Conservation (phyloP, 2,113 vertebrate genomes). For the Oreochromis tanganicae region DNA sequence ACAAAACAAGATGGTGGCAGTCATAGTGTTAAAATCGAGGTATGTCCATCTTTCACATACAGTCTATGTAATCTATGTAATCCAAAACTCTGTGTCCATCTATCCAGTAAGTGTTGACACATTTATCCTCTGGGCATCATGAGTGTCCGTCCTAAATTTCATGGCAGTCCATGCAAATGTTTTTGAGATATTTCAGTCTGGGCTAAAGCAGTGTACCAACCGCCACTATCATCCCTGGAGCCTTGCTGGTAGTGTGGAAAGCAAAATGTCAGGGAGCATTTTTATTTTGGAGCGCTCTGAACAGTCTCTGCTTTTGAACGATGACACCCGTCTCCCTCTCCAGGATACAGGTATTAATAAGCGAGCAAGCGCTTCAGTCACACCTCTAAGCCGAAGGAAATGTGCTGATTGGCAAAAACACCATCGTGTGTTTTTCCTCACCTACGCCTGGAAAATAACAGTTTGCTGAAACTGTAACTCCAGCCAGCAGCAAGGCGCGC, state of each 20-base stretch:
- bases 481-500: not conserved
- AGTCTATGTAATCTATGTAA: not conserved
- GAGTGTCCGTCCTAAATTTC: not conserved
- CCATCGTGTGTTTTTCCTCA: not conserved
- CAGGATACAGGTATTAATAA: slow-evolving; percentile 42
- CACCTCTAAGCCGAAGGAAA: slow-evolving; percentile 32
- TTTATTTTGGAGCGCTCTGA: not conserved
- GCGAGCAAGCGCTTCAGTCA: slow-evolving; percentile 21
- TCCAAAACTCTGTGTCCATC: not conserved
- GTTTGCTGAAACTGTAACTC: slow-evolving; percentile 17
- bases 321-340: not conserved
- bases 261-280: not conserved
- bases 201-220: not conserved
- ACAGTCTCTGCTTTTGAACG: not conserved
- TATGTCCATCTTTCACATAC: not conserved
- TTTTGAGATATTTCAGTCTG: not conserved
- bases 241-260: not conserved
- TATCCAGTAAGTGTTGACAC: not conserved
- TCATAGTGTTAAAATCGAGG: not conserved
- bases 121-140: not conserved
- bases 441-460: slow-evolving; percentile 32
- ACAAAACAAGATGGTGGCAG: not conserved
- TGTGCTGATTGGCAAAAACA: slow-evolving; percentile 34
- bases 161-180: not conserved
- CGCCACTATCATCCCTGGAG: not conserved